Percentiles rank a stretch among this genome's conserved stretches.
phyloP scores from a whole-genome alignment of 2,797 vertebrate genomes.

The Muscicapa comitata region DNA sequence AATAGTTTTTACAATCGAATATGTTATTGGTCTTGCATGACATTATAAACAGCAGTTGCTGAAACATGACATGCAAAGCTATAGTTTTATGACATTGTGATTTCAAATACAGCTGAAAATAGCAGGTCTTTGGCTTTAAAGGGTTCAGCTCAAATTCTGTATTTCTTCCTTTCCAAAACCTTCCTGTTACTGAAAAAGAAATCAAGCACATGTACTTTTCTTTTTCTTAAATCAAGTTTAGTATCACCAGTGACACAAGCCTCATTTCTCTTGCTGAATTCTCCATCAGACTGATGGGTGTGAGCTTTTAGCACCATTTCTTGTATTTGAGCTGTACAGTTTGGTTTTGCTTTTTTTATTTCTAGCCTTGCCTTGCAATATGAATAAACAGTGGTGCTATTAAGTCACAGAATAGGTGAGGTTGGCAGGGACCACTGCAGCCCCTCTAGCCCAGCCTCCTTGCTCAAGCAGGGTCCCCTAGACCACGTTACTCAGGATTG shows the following conservation, averaged over 20 bases:
- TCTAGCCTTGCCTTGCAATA: neutral
- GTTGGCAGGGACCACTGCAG: neutral
- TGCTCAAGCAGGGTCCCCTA: neutral
- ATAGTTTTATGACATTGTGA: neutral
- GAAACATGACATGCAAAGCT: neutral
- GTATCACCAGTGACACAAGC: neutral
- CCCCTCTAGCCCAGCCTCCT: neutral
- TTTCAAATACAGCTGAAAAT: constrained; percentile 12
- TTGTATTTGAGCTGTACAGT: neutral
- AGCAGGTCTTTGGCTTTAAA: neutral
- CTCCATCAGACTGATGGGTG: neutral
- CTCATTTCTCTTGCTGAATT: neutral
- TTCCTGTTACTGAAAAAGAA: neutral
- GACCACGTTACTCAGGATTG: accelerated
- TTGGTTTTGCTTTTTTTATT: neutral
- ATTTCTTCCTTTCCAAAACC: neutral
- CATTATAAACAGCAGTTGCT: neutral
- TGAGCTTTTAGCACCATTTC: neutral
- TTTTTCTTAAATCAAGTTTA: neutral
- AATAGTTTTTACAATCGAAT: neutral
- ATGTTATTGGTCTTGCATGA: neutral
- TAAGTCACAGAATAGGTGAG: neutral
- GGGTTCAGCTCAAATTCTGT: neutral
- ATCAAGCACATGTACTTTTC: neutral
- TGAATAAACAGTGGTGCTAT: neutral